Evolutionary conservation across 2,797 vertebrate species (phyloP), one percentile per base, ranked within the genome.

Genomic region (Tapera naevia): DNA sequence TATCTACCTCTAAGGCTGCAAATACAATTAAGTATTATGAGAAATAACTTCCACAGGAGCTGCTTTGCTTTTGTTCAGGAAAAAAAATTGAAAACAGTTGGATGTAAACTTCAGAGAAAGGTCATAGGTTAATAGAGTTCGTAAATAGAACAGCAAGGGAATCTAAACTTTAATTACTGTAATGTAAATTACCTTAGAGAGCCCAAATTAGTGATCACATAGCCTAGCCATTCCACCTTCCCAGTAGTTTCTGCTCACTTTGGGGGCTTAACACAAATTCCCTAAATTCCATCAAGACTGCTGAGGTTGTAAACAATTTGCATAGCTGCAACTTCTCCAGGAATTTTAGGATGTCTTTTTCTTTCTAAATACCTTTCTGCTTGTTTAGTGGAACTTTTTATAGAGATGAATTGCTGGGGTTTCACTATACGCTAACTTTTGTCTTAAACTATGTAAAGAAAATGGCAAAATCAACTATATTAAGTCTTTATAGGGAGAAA

Each of bases 191-290:
- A 93, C 93, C 64, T 94, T 86, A 57, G 91, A 92, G 94, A 91
- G 91, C 76, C 94, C 89, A 89, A 91, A 96, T 93, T 93, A 94
- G 88, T 78, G 95, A 94, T 95, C 88, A 70, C 89, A 92, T 96
- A 91, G 76, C 66, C 60, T 64, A 93, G 60, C 54, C 92, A 67
- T 54, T 88, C 70, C 28, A 86, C 80, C 80, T 93, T 94, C 89
- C 95, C 92, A 61, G 87, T 81, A 88, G 91, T 70, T 88, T 91
- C 70, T 91, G 41, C 72, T 94, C 88, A 82, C 82, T 90, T 96
- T 85, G 60, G 60, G 87, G 56, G 64, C 48, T 94, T 94, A 95
- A 92, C 74, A 82, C 89, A 73, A 86, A 91, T 95, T 95, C 88
- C 85, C 95, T 86, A 86, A 88, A 95, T 95, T 94, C 87, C 80